These are phyloP conservation scores for Frieseomelitta varia DNA, from an alignment of 1,140 invertebrate species.

Conservation along the genomic window DNA sequence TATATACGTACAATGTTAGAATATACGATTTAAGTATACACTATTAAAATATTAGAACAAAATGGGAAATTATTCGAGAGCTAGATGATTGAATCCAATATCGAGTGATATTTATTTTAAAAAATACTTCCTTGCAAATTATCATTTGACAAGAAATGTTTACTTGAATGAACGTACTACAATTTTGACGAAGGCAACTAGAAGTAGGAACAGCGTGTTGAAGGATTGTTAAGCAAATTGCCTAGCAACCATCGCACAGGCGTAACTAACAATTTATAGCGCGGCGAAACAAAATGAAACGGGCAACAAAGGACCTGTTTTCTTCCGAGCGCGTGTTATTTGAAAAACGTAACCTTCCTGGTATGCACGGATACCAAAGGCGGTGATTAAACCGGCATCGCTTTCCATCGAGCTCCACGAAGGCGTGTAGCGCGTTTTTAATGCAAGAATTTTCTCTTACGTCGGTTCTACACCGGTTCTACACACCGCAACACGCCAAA, in stretches of 20 bases:
- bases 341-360: conserved; percentile 29
- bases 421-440: conserved; percentile 35
- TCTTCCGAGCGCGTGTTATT: background rate
- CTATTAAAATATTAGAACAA: too few relatives aligned
- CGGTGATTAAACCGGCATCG: conserved; percentile 32
- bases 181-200: background rate
- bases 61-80: too few relatives aligned
- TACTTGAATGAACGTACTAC: background rate
- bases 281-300: background rate
- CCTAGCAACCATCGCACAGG: background rate
- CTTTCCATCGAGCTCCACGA: conserved; percentile 5
- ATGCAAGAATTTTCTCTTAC: conserved; percentile 47
- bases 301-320: background rate
- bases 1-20: too few relatives aligned
- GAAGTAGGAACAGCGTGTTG: background rate
- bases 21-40: too few relatives aligned
- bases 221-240: background rate
- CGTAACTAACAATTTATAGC: background rate
- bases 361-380: conserved; percentile 13
- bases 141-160: too few relatives aligned
- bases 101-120: too few relatives aligned
- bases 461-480: conserved; percentile 34
- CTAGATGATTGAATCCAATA: too few relatives aligned
- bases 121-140: too few relatives aligned
- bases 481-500: conserved; percentile 18